Base-by-base conservation (phyloP, 2,888 invertebrate genomes). In the Ischnus inquisitorius region DNA sequence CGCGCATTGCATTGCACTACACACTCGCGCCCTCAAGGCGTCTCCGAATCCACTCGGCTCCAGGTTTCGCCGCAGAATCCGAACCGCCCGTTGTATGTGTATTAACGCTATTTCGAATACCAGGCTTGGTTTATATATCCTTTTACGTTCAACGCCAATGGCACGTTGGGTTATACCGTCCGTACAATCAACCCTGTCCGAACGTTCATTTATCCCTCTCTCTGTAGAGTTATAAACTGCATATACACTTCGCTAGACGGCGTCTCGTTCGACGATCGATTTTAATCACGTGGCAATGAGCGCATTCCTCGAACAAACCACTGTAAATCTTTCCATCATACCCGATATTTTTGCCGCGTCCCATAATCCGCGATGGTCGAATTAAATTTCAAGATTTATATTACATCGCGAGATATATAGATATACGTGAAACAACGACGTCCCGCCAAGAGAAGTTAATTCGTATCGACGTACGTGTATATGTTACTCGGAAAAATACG, bases 31-130 rank as follows among this genome's bases (percentile, higher is more conserved):
- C 86, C 87, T 77, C 41, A 83, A 83, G 86, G 86, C 87, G 83
- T 78, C 82, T 76, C 83, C 79, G 57, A 74, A 82, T 69, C 82
- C 74, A 69, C 77, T 41, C 65, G 19, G 34, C 62, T 69, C 57
- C 84, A 74, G 79, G 81, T 84, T 82, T 80, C 64, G 81, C 81
- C 85, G 43, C 83, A 86, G 82, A 76, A 76, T 83, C 83, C 67
- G 10, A 41, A n/a, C 79, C 76, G 62, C 81, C 65, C 54, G 82
- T 82, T 64, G 72, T 71, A 68, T 71, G 82, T 86, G 86, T 83
- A 88, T 88, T 88, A 89, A 39, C 87, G 87, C 87, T 89, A 87
- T 89, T 89, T 88, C 86, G 86, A 87, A 87, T 88, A 87, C 60
- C 69, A 51, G 46, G 84, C 75, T 85, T 83, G 83, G 81, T 80